phyloP scores from a whole-genome alignment of 35 echinoderm and acorn worm genomes.

The Chiridota heheva region DNA sequence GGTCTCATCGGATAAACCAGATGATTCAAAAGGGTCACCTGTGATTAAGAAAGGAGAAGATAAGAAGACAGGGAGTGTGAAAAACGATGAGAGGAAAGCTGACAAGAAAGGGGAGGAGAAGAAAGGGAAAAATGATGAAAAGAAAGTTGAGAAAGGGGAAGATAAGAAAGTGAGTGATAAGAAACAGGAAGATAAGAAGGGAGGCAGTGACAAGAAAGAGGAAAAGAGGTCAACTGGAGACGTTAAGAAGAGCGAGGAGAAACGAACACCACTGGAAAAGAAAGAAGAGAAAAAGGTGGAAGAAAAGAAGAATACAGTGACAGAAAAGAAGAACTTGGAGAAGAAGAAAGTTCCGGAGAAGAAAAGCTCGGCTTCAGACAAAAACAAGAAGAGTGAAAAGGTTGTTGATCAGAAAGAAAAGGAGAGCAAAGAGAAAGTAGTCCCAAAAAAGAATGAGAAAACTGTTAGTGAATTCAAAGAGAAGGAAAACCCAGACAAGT shows the following conservation, averaged over 20 bases:
- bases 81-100: slow-evolving; percentile 30
- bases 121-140: slow-evolving; percentile 39
- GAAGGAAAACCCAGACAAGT: slow-evolving; percentile 15
- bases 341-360: slow-evolving; percentile 25
- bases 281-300: neutral
- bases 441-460: slow-evolving; percentile 21
- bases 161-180: slow-evolving; percentile 49
- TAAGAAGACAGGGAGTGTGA: slow-evolving; percentile 26
- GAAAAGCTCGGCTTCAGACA: neutral
- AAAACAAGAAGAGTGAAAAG: slow-evolving; percentile 37
- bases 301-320: slow-evolving; percentile 11
- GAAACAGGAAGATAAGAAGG: slow-evolving; percentile 53
- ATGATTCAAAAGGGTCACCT: no score
- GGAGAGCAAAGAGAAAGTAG: slow-evolving; percentile 24
- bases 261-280: neutral
- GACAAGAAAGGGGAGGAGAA: slow-evolving; percentile 45
- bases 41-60: slow-evolving; percentile 28
- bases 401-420: slow-evolving; percentile 32
- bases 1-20: no score
- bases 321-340: slow-evolving; percentile 39
- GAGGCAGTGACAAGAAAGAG: slow-evolving; percentile 39
- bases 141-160: slow-evolving; percentile 47
- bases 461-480: slow-evolving; percentile 7
- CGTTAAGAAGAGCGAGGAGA: neutral
- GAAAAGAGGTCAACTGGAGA: slow-evolving; percentile 6